These are phyloP conservation scores for Columbina picui DNA, from an alignment of 2,113 vertebrate genomes.

Conservation along the genomic window DNA sequence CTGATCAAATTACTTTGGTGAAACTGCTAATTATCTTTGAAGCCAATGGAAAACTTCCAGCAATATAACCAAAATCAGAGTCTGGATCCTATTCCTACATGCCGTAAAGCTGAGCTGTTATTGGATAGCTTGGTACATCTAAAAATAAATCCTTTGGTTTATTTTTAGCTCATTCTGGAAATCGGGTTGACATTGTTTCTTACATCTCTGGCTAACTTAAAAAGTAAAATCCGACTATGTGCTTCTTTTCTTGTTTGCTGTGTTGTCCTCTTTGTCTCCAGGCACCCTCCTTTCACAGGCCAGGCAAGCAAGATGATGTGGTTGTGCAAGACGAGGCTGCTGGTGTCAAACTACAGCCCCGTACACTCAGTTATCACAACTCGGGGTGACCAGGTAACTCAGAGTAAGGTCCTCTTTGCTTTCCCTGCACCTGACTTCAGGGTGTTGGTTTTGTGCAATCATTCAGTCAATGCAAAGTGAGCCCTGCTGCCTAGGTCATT, in stretches of 20 bases:
- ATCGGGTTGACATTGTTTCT: conserved; percentile 16
- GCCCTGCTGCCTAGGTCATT: background rate
- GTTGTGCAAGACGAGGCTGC: background rate
- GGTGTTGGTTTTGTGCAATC: background rate
- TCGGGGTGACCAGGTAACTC: background rate
- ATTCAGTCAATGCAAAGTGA: background rate
- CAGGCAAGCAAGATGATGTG: background rate
- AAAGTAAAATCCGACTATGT: background rate
- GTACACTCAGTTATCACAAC: background rate
- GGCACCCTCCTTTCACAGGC: background rate
- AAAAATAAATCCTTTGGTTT: conserved; percentile 18
- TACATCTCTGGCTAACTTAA: background rate
- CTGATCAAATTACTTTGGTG: background rate
- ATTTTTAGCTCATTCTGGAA: conserved; percentile 60
- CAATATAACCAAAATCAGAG: conserved; percentile 10
- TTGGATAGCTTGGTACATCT: conserved; percentile 2
- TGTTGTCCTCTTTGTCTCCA: background rate
- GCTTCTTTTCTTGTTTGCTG: background rate
- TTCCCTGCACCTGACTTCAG: background rate
- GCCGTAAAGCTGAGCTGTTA: background rate
- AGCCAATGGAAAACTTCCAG: conserved; percentile 1
- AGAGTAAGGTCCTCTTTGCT: background rate
- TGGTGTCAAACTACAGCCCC: background rate
- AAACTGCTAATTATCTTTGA: background rate
- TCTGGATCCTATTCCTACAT: conserved; percentile 26